These are phyloP conservation scores for Isaurus tuberculatus DNA, from an alignment of 92 coral and sea anemone genomes.

Conservation along the genomic window DNA sequence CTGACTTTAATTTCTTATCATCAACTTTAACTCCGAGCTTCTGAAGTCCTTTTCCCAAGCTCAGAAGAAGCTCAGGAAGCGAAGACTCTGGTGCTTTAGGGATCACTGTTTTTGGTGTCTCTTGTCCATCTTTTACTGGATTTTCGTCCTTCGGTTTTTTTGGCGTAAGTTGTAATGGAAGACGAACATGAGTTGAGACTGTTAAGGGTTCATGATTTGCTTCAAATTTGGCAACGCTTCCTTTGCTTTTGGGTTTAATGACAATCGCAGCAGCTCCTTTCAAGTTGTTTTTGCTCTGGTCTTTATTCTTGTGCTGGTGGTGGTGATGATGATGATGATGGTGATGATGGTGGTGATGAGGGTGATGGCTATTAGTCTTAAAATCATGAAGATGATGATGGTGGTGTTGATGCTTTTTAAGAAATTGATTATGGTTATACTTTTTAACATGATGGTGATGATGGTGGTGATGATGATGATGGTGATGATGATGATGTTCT, in stretches of 20 bases:
- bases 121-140: slow-evolving; percentile 43
- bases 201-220: not conserved
- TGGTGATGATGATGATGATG: slow-evolving; percentile 28
- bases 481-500: slow-evolving; percentile 31
- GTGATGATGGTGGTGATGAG: not conserved
- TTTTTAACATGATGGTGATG: slow-evolving; percentile 7
- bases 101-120: slow-evolving; percentile 29
- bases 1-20: not conserved
- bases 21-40: slow-evolving; percentile 43
- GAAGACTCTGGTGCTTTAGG: slow-evolving; percentile 21
- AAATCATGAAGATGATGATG: not conserved
- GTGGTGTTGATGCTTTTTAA: slow-evolving; percentile 12
- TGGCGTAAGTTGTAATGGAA: slow-evolving; percentile 18
- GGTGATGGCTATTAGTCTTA: not conserved
- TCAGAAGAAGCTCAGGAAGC: slow-evolving; percentile 37
- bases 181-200: not conserved
- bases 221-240: slow-evolving; percentile 1
- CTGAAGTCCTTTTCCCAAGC: slow-evolving; percentile 47
- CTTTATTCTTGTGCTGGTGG: not conserved
- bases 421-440: not conserved
- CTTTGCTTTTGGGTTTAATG: not conserved
- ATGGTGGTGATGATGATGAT: slow-evolving; percentile 28
- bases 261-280: not conserved
- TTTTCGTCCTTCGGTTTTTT: slow-evolving; percentile 42
- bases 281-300: not conserved